Evolutionary conservation across 2,888 invertebrate genomes (phyloP).

Genomic region (Eupithecia subumbrata): DNA sequence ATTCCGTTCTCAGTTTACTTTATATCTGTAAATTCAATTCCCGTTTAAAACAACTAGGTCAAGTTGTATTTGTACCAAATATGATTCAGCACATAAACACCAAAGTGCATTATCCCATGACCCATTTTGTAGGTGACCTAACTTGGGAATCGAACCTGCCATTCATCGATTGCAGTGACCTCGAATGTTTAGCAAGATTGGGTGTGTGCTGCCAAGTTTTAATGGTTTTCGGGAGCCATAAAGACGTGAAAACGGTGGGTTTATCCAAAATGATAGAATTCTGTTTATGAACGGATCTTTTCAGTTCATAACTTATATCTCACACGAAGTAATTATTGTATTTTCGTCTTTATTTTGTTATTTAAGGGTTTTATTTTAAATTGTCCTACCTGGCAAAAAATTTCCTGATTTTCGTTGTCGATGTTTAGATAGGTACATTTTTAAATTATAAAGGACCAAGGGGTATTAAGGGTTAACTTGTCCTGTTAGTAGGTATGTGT

Average conservation of each 20-base stretch:
- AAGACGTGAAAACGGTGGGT: neutral
- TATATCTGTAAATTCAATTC: neutral
- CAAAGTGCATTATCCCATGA: neutral
- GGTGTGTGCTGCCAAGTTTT: conserved; percentile 1
- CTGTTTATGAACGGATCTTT: neutral
- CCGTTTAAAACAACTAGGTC: neutral
- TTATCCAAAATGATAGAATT: neutral
- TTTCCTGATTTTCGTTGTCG: no score
- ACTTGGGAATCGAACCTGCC: conserved; percentile 3
- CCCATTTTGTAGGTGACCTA: neutral
- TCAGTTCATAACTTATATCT: neutral
- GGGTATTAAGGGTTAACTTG: no score
- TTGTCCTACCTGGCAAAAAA: no score
- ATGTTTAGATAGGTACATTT: no score
- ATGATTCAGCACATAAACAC: conserved; percentile 4
- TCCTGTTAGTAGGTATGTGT: no score
- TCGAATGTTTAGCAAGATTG: neutral
- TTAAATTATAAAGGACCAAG: no score
- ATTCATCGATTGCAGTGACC: neutral
- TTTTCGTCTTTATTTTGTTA: no score
- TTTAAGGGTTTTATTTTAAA: no score
- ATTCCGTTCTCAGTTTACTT: neutral
- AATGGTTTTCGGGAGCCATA: neutral
- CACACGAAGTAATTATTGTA: no score
- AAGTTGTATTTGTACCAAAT: neutral